Evolutionary conservation across 53 echinoderm and acorn worm genomes (phyloP), one percentile per base, ranked within the genome.

Genomic region (Crossaster papposus): DNA sequence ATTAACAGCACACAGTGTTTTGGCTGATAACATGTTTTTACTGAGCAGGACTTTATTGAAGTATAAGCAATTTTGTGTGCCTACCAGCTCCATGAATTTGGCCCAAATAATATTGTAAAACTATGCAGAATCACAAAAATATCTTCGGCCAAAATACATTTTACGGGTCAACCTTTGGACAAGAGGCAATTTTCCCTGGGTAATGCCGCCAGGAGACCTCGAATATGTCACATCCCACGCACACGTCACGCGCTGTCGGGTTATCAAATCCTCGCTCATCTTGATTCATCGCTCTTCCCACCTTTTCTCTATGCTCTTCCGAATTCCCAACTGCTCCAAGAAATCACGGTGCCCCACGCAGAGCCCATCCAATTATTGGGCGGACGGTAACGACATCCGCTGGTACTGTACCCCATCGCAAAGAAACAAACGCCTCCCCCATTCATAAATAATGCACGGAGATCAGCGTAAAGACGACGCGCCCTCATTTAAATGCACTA

Each of bases 361-460:
- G 58, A 68, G 28, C 68, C n/a, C 28, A 68, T 68, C 68, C 28
- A 68, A 68, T 68, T 23, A 68, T n/a, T 26, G 28, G 68, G 68
- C 22, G 68, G 24, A 68, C 68, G 26, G 68, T 68, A 26, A 26
- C 28, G 28, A 68, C 68, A 26, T 26, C 0, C 68, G 68, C 68
- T 68, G 68, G 68, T 68, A 68, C 28, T n/a, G n/a, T n/a, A n/a
- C n/a, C n/a, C 68, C 68, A 28, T 68, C 68, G 9, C 28, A 24
- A 10, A 23, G 28, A 68, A 44, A 28, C 68, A 68, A 26, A 68
- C 68, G 24, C 28, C 68, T 68, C n/a, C 24, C 28, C 22, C 28
- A 12, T n/a, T 68, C 68, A 58, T 58, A 58, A 68, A 68, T 68
- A 68, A 68, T 68, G 24, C 68, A 68, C 68, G 68, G 28, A 28